Evolutionary conservation across 2,888 invertebrate genomes (phyloP).

Genomic region (Acleris literana): DNA sequence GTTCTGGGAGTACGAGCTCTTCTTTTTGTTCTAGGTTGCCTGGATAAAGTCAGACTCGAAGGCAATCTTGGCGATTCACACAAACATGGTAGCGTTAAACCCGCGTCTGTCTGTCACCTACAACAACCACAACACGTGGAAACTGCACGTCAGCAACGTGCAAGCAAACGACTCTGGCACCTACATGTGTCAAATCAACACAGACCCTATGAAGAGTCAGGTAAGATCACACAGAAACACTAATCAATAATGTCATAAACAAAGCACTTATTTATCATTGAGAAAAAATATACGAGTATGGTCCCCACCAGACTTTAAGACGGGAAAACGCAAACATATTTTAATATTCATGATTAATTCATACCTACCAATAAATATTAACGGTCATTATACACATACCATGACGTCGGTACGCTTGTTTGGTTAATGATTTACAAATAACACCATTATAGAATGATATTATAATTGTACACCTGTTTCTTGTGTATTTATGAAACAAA

Average conservation of each 20-base stretch:
- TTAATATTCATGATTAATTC: too few relatives aligned
- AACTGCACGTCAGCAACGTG: slow-evolving; percentile 94
- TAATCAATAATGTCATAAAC: not conserved
- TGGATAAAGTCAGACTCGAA: slow-evolving; percentile 97
- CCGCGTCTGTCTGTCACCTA: slow-evolving; percentile 93
- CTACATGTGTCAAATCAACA: slow-evolving; percentile 97
- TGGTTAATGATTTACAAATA: too few relatives aligned
- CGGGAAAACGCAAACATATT: too few relatives aligned
- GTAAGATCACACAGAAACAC: slow-evolving; percentile 65
- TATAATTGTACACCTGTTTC: too few relatives aligned
- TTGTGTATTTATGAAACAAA: too few relatives aligned
- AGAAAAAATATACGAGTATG: too few relatives aligned
- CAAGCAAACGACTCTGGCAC: slow-evolving; percentile 96
- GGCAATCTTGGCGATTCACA: slow-evolving; percentile 94
- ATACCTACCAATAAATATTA: too few relatives aligned
- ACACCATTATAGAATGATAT: too few relatives aligned
- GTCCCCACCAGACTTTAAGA: too few relatives aligned
- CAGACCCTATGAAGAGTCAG: slow-evolving; percentile 95
- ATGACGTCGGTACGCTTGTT: too few relatives aligned
- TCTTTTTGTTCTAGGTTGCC: slow-evolving; percentile 86
- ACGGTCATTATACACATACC: too few relatives aligned
- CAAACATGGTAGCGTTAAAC: slow-evolving; percentile 94
- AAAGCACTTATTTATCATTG: not conserved
- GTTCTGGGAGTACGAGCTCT: not conserved
- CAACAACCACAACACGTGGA: slow-evolving; percentile 97